Evolutionary conservation across 1,140 invertebrate genomes (phyloP), one percentile per base, ranked within the genome.

Genomic region (Drosophila pseudoananassae): DNA sequence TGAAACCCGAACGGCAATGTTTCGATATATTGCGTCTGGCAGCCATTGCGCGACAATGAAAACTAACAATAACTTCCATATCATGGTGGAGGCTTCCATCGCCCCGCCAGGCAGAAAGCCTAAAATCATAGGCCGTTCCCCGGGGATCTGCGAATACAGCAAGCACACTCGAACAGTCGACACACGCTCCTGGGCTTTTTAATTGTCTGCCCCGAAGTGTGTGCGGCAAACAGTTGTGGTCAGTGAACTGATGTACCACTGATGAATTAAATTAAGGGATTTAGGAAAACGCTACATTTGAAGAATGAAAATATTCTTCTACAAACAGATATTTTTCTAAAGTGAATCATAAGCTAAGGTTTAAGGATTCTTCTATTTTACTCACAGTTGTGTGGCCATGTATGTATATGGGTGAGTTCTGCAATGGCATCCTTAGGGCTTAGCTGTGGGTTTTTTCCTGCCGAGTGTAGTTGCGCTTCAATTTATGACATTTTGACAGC

Each of bases 401-500:
- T 55, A 36, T 52, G 70, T 27, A 59, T 61, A 9, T 70, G 52
- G 27, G 56, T 63, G 40, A 50, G 50, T 20, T 76, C 52, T 61
- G 76, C 74, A 68, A 70, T 71, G 57, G 64, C 25, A 75, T 70
- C 56, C 40, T 52, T 40, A 46, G 49, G 47, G 25, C 58, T 58
- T 43, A 73, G 57, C 74, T 46, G 40, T n/a, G 15, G n/a, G 53
- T 55, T 54, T 64, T 61, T 76, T 69, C 69, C 65, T 64, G 77
- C 31, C 52, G 51, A 68, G 50, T 52, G 71, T 59, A 23, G 78
- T 65, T 63, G 53, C 57, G 58, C 65, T 78, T 78, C 84, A 88
- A 88, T 88, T 88, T 88, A 82, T 88, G 83, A 88, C 83, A 88
- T 88, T 88, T 88, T 88, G 83, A 88, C 83, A 88, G 83, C 84